These are phyloP conservation scores for Sus cebifrons DNA, from an alignment of 2,797 vertebrate species.

Conservation along the genomic window DNA sequence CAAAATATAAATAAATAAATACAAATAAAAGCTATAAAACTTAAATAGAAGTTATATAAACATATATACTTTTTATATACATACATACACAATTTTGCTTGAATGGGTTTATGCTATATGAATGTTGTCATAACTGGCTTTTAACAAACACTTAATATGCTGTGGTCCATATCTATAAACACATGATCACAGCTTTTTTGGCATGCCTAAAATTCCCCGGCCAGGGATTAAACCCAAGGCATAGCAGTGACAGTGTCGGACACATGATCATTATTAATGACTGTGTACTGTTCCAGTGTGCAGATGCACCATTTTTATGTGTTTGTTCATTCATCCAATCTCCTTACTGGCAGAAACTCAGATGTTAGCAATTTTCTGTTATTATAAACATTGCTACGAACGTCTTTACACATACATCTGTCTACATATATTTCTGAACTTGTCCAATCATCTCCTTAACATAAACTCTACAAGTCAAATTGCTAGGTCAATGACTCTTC, in stretches of 20 bases:
- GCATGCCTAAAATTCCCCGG: too few relatives aligned
- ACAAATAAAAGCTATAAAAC: slow-evolving; percentile 41
- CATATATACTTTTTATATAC: neutral
- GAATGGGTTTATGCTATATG: neutral
- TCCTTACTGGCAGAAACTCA: slow-evolving; percentile 38
- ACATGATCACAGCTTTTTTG: neutral
- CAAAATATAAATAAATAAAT: too few relatives aligned
- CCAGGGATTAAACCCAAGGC: too few relatives aligned
- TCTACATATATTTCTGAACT: slow-evolving; percentile 33
- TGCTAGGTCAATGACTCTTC: slow-evolving; percentile 40
- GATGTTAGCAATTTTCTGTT: slow-evolving; percentile 52
- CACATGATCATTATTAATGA: neutral
- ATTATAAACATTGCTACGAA: slow-evolving; percentile 44
- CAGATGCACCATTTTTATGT: neutral
- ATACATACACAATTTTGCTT: slow-evolving; percentile 1
- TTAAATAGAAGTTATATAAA: slow-evolving; percentile 15
- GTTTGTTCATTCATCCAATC: slow-evolving; percentile 11
- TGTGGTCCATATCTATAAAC: slow-evolving; percentile 9
- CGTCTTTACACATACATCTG: neutral
- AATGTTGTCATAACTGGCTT: slow-evolving; percentile 39
- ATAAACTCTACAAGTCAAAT: slow-evolving; percentile 21
- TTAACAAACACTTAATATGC: neutral
- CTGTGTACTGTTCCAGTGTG: neutral
- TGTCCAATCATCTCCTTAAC: slow-evolving; percentile 42
- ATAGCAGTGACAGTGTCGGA: neutral